These are phyloP conservation scores for Scaptomyza pallida DNA, from an alignment of 1,140 invertebrate genomes.

Conservation along the genomic window DNA sequence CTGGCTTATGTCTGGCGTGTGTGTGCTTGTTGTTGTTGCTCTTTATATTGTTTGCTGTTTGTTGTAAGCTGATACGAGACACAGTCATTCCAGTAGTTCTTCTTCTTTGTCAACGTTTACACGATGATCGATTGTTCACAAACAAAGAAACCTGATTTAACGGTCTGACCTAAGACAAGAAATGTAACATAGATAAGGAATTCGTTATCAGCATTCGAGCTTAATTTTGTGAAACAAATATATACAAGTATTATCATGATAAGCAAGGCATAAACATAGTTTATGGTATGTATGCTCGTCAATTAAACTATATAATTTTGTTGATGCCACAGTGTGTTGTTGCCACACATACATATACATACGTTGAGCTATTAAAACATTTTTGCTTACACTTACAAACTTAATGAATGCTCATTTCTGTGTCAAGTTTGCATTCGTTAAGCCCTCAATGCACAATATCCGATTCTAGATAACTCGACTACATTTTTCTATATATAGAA, in stretches of 20 bases:
- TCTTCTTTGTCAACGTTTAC: constrained; percentile 25
- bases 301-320: constrained; percentile 57
- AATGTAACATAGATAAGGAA: background rate
- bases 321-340: constrained; percentile 32
- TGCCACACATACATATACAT: constrained; percentile 1
- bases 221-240: background rate
- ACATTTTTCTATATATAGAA: constrained; percentile 22
- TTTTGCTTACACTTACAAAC: constrained; percentile 71
- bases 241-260: no score
- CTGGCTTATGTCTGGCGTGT: no score
- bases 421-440: constrained; percentile 68
- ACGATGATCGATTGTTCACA: constrained; percentile 12
- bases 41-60: constrained; percentile 50
- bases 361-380: constrained; percentile 43
- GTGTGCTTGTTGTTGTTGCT: constrained; percentile 26
- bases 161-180: no score
- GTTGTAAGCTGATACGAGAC: constrained; percentile 45
- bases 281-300: constrained; percentile 32
- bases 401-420: constrained; percentile 58
- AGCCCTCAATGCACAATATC: constrained; percentile 51
- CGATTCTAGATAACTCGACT: background rate
- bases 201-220: background rate
- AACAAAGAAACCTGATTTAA: background rate
- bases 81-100: constrained; percentile 25
- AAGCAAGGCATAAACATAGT: constrained; percentile 27